Evolutionary conservation across 2,888 invertebrate genomes (phyloP).

Genomic region (Cylindroiulus punctatus): DNA sequence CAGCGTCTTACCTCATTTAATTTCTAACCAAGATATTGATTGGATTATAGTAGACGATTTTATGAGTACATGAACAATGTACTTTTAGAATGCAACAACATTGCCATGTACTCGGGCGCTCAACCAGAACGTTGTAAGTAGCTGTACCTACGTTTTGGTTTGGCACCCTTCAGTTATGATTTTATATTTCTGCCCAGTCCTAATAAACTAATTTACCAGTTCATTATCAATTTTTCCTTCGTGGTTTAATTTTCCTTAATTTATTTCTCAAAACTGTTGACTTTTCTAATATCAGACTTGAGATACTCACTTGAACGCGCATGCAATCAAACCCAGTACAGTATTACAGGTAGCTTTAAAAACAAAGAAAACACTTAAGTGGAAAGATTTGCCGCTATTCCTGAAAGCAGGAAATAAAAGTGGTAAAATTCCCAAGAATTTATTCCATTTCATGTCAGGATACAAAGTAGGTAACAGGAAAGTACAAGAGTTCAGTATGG

Average conservation of each 20-base stretch:
- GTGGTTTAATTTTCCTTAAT: too few relatives aligned
- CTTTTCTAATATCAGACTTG: neutral
- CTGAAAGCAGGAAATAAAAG: constrained; percentile 39
- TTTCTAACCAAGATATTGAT: neutral
- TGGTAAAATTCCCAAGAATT: constrained; percentile 47
- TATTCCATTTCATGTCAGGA: constrained; percentile 49
- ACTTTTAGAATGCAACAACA: too few relatives aligned
- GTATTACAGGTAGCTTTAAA: neutral
- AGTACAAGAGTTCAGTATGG: constrained; percentile 40
- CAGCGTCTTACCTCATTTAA: neutral
- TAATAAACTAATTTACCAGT: too few relatives aligned
- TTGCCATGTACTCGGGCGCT: too few relatives aligned
- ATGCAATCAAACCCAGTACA: neutral
- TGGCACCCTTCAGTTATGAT: too few relatives aligned
- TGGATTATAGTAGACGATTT: neutral
- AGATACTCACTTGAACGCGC: neutral
- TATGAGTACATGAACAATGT: neutral
- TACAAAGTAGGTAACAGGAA: constrained; percentile 48
- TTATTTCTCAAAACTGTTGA: too few relatives aligned
- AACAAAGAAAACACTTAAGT: neutral
- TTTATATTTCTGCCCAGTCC: too few relatives aligned
- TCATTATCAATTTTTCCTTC: too few relatives aligned
- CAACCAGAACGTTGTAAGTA: too few relatives aligned
- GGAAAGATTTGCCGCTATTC: neutral
- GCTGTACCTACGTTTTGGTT: too few relatives aligned